Conservation (phyloP, 2,888 invertebrate species). For the Creontiades dilutus region DNA sequence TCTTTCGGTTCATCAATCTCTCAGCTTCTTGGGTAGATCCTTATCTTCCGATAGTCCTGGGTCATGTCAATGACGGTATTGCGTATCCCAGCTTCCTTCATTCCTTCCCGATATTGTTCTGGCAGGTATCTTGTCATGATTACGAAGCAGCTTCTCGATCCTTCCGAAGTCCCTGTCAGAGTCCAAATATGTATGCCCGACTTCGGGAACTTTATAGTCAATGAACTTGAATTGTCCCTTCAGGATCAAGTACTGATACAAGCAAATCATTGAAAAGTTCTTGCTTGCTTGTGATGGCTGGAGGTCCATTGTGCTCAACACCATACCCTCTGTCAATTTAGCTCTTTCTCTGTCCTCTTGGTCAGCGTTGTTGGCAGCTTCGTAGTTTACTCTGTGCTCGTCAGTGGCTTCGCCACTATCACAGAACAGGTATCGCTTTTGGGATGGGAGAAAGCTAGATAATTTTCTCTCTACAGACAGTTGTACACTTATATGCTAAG, state of each 20-base stretch:
- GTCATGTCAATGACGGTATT: constrained; percentile 14
- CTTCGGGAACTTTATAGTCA: constrained; percentile 7
- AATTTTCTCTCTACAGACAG: not conserved
- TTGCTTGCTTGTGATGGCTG: constrained; percentile 1
- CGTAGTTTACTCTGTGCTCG: not conserved
- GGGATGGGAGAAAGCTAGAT: not conserved
- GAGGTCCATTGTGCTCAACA: constrained; percentile 1
- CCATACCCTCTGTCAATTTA: constrained; percentile 7
- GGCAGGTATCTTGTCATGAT: constrained; percentile 7
- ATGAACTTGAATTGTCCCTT: not conserved
- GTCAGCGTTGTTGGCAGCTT: constrained; percentile 8
- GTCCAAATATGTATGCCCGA: constrained; percentile 14
- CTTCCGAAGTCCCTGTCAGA: too few species aligned
- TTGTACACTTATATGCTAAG: too few species aligned
- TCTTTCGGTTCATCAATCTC: too few species aligned
- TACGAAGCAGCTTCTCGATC: constrained; percentile 14
- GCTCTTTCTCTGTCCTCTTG: constrained; percentile 8
- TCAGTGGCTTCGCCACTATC: constrained; percentile 3
- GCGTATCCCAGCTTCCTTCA: not conserved
- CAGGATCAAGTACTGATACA: too few species aligned
- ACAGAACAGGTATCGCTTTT: constrained; percentile 8
- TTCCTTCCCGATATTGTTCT: not conserved
- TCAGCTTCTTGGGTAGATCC: constrained; percentile 7
- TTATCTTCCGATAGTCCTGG: constrained; percentile 8
- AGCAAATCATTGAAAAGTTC: constrained; percentile 14